phyloP scores from a whole-genome alignment of 2,888 invertebrate genomes.

The Lasius platythorax region DNA sequence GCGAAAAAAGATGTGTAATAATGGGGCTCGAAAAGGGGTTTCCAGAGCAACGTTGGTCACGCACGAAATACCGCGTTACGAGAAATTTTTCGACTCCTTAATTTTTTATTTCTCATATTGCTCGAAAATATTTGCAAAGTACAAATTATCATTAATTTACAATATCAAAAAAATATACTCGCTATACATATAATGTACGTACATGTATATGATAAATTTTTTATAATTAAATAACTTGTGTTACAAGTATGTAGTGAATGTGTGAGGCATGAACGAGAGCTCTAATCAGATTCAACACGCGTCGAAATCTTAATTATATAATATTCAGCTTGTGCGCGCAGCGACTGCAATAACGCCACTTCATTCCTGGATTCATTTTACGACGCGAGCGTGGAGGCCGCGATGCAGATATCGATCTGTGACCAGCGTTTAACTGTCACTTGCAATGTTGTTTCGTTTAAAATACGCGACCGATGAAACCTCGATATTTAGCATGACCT shows the following conservation, averaged over 20 bases:
- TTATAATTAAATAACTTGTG: background rate
- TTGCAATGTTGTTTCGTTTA: constrained; percentile 70
- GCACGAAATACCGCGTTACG: background rate
- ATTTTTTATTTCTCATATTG: background rate
- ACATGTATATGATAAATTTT: background rate
- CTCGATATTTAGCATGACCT: constrained; percentile 62
- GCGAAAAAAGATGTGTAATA: background rate
- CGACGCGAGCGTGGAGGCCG: constrained; percentile 52
- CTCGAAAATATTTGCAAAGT: background rate
- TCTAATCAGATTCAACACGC: background rate
- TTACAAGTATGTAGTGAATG: background rate
- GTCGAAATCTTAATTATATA: constrained; percentile 29
- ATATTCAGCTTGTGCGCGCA: constrained; percentile 9
- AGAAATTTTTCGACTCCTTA: background rate
- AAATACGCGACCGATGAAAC: constrained; percentile 60
- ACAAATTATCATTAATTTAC: background rate
- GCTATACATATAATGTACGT: background rate
- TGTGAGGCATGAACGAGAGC: background rate
- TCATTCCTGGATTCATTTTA: constrained; percentile 71
- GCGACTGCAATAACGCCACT: constrained; percentile 59
- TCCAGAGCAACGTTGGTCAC: constrained; percentile 6
- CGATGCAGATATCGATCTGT: constrained; percentile 71
- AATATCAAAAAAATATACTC: background rate
- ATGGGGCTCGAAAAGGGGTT: background rate
- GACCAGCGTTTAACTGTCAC: constrained; percentile 69